phyloP scores from a whole-genome alignment of 2,113 vertebrate species.

The Ceratotherium simum region DNA sequence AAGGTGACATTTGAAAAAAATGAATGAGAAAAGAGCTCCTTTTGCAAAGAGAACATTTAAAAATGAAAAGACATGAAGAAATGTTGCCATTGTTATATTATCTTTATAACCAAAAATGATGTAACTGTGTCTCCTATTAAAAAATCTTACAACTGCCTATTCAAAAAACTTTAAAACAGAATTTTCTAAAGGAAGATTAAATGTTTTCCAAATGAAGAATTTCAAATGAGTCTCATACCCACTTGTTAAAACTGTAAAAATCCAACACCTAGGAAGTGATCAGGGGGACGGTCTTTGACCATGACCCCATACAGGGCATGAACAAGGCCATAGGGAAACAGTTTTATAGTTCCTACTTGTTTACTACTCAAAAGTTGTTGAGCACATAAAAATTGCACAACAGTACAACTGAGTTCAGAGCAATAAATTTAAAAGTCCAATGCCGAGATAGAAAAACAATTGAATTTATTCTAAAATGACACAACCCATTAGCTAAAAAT shows the following conservation, averaged over 20 bases:
- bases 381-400: background rate
- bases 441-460: background rate
- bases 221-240: background rate
- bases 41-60: background rate
- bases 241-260: background rate
- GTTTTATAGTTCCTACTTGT: background rate
- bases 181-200: slow-evolving; percentile 30
- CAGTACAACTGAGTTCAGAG: background rate
- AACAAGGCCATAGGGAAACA: background rate
- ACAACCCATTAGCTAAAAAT: background rate
- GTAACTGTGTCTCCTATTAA: background rate
- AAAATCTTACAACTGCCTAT: background rate
- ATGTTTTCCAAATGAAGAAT: background rate
- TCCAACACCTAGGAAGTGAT: background rate
- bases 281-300: background rate
- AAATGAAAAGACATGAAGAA: background rate
- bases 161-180: slow-evolving; percentile 6
- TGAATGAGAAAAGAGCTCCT: background rate
- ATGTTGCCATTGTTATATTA: background rate
- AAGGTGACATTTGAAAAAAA: background rate
- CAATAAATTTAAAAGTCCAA: background rate
- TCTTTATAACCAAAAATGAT: background rate
- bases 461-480: background rate
- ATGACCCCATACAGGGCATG: background rate
- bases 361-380: background rate